Percentiles rank a stretch among this genome's conserved stretches.
These are phyloP conservation scores for Macrosoma leucophasiata DNA, from an alignment of 2,888 invertebrate genomes.

Conservation along the genomic window DNA sequence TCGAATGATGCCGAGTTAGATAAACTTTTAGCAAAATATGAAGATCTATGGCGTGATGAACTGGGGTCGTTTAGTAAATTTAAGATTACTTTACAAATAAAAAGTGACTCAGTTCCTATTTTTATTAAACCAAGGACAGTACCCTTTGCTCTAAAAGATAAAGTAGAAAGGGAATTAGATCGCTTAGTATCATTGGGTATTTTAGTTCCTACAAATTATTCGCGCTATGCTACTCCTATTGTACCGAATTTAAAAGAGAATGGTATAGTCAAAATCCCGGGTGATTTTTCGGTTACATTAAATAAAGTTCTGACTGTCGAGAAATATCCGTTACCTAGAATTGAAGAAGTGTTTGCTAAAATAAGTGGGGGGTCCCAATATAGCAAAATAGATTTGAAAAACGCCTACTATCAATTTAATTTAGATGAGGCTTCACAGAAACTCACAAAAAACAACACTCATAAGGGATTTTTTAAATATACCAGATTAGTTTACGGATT, in stretches of 20 bases:
- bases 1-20: constrained; percentile 2
- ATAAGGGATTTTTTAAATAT: constrained; percentile 23
- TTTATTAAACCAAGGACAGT: constrained; percentile 18
- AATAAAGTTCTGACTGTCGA: constrained; percentile 21
- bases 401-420: constrained; percentile 18
- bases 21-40: constrained; percentile 1
- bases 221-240: constrained; percentile 19
- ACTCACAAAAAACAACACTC: constrained; percentile 23
- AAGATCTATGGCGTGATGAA: constrained; percentile 19
- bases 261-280: constrained; percentile 13
- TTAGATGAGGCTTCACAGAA: constrained; percentile 13
- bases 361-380: constrained; percentile 18
- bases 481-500: constrained; percentile 25
- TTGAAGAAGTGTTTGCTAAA: constrained; percentile 22
- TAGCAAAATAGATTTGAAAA: constrained; percentile 18
- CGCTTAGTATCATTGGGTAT: constrained; percentile 9
- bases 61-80: constrained; percentile 13
- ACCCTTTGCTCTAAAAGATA: constrained; percentile 14
- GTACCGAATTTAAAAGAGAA: constrained; percentile 18
- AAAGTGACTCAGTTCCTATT: constrained; percentile 16
- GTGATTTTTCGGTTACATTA: constrained; percentile 18
- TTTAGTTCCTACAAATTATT: constrained; percentile 12
- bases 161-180: constrained; percentile 10
- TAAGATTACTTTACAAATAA: constrained; percentile 17
- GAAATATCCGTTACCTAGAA: constrained; percentile 20